Base-by-base conservation (phyloP, 2,113 vertebrate species). In the Ceratotherium simum region DNA sequence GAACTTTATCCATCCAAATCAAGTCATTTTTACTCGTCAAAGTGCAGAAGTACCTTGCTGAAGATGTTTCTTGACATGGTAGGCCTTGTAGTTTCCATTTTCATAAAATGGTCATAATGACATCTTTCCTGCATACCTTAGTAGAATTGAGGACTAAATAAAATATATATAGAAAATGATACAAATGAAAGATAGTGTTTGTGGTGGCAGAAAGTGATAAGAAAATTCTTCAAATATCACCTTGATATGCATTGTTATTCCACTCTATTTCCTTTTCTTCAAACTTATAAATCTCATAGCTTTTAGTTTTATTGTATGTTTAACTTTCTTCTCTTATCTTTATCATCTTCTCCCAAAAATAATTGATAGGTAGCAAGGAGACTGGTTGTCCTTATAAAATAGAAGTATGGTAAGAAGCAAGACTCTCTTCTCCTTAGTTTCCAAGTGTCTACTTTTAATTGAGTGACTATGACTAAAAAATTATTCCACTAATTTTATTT, bases 251-350 rank as follows among this genome's bases (percentile, higher is more conserved):
- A 67, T 60, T 87, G 3, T 94, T 69, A 83, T 64, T 96, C 33
- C 8, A 36, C 20, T 87, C 75, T 93, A 54, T 29, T 93, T 79
- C 11, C 16, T 51, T 87, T 94, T 93, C 76, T 79, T 64, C 21
- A 87, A 67, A 96, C 21, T 92, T 89, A 39, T 33, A 92, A 76
- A 58, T 80, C 5, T 64, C 64, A 67, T 16, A 69, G 64, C 23
- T 94, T 70, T 97, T 94, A 70, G 58, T 92, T 97, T 58, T 80
- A 58, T 64, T 8, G 11, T 67, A n/a, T 65, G 33, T 54, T 70
- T 85, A 21, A 91, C 9, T 84, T 92, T 96, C 31, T 91, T 82
- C 76, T 92, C 31, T 81, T 86, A 64, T 83, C 48, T 92, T 91
- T 92, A 33, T 83, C 8, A 69, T 78, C 23, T 73, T 92, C 31